phyloP scores from a whole-genome alignment of 1,140 invertebrate species.

The Atta texana region DNA sequence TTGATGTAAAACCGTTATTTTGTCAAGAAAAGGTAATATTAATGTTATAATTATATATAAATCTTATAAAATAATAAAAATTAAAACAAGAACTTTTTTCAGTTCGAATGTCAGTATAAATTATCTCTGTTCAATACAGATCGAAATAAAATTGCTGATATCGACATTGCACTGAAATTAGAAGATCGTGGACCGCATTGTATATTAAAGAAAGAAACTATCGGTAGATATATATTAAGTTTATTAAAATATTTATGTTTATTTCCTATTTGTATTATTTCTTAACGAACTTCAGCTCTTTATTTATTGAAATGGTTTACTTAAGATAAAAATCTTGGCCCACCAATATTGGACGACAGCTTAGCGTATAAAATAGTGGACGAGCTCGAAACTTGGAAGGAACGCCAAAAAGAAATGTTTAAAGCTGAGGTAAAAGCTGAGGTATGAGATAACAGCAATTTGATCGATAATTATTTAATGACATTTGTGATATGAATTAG shows the following conservation, averaged over 20 bases:
- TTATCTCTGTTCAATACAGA: conserved; percentile 75
- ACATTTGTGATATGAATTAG: conserved; percentile 65
- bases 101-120: conserved; percentile 79
- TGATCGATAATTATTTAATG: not conserved
- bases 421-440: conserved; percentile 79
- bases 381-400: conserved; percentile 87
- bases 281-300: not conserved
- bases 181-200: conserved; percentile 81
- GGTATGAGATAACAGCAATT: not conserved
- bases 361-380: conserved; percentile 86
- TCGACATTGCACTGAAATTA: conserved; percentile 79
- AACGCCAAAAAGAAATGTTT: conserved; percentile 85
- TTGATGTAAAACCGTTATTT: conserved; percentile 80
- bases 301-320: conserved; percentile 5
- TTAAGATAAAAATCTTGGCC: conserved; percentile 82
- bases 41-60: not conserved
- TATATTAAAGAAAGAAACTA: conserved; percentile 73
- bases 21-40: conserved; percentile 77
- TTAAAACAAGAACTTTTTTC: conserved; percentile 47
- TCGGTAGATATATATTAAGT: conserved; percentile 64
- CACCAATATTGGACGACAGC: conserved; percentile 85
- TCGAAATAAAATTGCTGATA: conserved; percentile 75
- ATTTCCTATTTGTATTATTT: not conserved
- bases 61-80: conserved; percentile 6
- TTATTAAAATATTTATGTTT: conserved; percentile 4